Evolutionary conservation across 64 coral and sea anemone species (phyloP), one percentile per base, ranked within the genome.

Genomic region (Orbicella faveolata): DNA sequence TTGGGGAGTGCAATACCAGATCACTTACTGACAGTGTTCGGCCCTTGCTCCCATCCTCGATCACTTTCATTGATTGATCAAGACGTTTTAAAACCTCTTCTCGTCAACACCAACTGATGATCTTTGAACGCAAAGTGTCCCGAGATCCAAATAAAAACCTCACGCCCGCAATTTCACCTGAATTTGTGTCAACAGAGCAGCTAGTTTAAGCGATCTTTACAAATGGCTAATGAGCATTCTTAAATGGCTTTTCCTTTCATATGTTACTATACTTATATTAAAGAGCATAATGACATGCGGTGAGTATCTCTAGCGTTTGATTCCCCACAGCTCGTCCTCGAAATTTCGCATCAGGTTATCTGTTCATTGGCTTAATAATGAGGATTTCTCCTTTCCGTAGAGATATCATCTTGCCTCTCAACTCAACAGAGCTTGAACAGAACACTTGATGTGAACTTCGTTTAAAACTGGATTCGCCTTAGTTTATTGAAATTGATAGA

Each of bases 101-200:
- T 53, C 4, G 63, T 73, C 63, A 83, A 52, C 82, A 85, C 36
- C 37, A 85, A 39, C 15, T 48, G 44, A 59, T 20, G 36, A 85
- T 52, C 65, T 67, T 72, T 52, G 82, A 85, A 66, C 20, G 17
- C 36, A 19, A 35, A 67, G 18, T 21, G 61, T 44, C 9, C 36
- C 62, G 34, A n/a, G 63, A 36, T 20, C 34, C 77, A 79, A 79
- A 79, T 33, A 79, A 79, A 79, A 54, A 79, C 77, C 77, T 79
- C 77, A 59, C 51, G 52, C 77, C 77, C 10, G 77, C 23, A 72
- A 85, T 17, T 65, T 85, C 82, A 85, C 41, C 6, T 72, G 61
- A 85, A 85, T 48, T 85, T 85, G 82, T 85, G 82, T 85, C 82
- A 85, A 85, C 64, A 85, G 52, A 23, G 51, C 9, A 79, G 52